phyloP scores from a whole-genome alignment of 2,113 vertebrate genomes.

The Tringa solitaria region DNA sequence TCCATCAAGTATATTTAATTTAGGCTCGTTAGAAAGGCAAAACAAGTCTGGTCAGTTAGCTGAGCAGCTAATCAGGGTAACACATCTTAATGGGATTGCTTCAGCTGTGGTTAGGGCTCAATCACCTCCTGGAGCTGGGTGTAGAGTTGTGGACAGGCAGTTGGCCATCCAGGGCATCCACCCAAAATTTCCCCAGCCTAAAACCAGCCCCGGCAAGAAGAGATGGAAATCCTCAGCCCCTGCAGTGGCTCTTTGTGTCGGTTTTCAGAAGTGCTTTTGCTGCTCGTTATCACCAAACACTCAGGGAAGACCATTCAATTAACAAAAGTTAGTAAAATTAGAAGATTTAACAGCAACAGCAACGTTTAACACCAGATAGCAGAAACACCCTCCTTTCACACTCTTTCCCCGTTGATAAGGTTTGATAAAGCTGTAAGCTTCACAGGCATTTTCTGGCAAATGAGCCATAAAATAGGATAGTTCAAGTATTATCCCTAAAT shows the following conservation, averaged over 20 bases:
- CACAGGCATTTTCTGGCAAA: constrained; percentile 40
- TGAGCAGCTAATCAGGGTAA: background rate
- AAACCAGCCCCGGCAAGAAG: background rate
- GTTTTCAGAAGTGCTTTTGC: background rate
- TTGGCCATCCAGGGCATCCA: fast-evolving
- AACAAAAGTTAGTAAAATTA: background rate
- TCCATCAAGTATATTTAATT: background rate
- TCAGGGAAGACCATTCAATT: background rate
- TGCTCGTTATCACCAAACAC: background rate
- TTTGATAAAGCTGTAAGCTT: constrained; percentile 38
- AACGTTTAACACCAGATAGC: background rate
- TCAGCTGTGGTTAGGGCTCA: background rate
- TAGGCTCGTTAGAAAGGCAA: background rate
- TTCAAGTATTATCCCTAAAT: constrained; percentile 42
- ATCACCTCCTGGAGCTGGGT: background rate
- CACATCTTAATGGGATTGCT: background rate
- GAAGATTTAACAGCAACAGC: background rate
- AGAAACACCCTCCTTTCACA: background rate
- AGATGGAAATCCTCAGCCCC: background rate
- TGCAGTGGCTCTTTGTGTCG: fast-evolving
- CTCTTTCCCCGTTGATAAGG: background rate
- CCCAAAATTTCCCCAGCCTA: background rate
- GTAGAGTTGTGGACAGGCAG: background rate
- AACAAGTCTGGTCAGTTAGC: background rate
- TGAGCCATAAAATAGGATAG: constrained; percentile 58